phyloP scores from a whole-genome alignment of 2,888 invertebrate species.

The Cheilosia pagana region DNA sequence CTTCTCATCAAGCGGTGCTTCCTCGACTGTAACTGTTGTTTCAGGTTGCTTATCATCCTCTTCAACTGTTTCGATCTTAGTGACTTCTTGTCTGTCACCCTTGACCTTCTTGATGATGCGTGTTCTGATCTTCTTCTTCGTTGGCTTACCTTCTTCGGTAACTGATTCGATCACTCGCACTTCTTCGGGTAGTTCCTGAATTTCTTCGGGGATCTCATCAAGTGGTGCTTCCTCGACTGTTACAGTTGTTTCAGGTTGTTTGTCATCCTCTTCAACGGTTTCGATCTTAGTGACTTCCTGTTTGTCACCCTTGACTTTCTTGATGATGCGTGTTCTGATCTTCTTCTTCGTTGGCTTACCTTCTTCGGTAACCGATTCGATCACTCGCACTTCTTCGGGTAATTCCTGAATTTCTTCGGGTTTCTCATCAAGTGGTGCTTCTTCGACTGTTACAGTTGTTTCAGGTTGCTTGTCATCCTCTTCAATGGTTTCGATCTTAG shows the following conservation, averaged over 20 bases:
- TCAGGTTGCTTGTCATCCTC: constrained; percentile 81
- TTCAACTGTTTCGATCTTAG: constrained; percentile 81
- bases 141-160: constrained; percentile 79
- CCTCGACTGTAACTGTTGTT: constrained; percentile 78
- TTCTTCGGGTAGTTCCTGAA: constrained; percentile 81
- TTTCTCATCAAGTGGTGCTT: constrained; percentile 78
- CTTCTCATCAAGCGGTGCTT: constrained; percentile 78
- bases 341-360: constrained; percentile 69
- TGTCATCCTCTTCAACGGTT: constrained; percentile 78
- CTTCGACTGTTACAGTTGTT: constrained; percentile 79
- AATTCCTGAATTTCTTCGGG: constrained; percentile 63
- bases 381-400: constrained; percentile 78
- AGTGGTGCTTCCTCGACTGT: constrained; percentile 74
- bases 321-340: constrained; percentile 58
- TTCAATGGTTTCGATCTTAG: constrained; percentile 79
- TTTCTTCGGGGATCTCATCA: constrained; percentile 76
- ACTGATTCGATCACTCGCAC: constrained; percentile 59
- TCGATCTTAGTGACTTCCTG: constrained; percentile 82
- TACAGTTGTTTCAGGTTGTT: constrained; percentile 78
- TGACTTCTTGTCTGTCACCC: constrained; percentile 79
- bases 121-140: constrained; percentile 77
- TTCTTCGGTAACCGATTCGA: constrained; percentile 79
- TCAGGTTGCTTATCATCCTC: constrained; percentile 80
- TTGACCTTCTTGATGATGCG: constrained; percentile 79
- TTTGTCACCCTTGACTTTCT: constrained; percentile 79